Base-by-base conservation (phyloP, 2,888 invertebrate species). In the Entomobrya proxima region DNA sequence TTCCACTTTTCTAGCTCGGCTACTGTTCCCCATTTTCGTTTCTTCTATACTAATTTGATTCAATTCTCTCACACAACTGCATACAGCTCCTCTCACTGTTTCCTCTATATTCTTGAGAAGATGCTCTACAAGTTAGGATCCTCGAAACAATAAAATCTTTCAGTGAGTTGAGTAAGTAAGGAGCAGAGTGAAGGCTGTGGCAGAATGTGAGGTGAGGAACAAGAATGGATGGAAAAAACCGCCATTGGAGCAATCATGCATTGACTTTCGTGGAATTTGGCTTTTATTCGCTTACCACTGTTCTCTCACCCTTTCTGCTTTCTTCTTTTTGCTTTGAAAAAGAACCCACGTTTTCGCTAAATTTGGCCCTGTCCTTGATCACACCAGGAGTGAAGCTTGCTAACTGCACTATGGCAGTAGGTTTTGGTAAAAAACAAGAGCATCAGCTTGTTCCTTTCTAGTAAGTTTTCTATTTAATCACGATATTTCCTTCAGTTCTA, bases 321-420 rank as follows among this genome's bases (percentile, higher is more conserved):
- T 37, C 37, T 37, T n/a, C 37, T 21, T 18, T 18, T 11, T 1
- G 55, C n/a, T n/a, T n/a, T n/a, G n/a, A n/a, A 35, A 55, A 64
- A 18, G 32, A 64, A 30, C 27, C 21, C 64, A 64, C 15, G 64
- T 64, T 37, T 64, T 55, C 7, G 24, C 15, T 55, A 27, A 27
- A 1, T 24, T 32, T 61, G 35, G 35, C 35, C 61, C 32, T 61
- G 61, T 61, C 64, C 64, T 64, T 64, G 64, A 35, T 64, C 37
- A 27, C 37, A 35, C 35, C 18, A 64, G 64, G 37, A 35, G 37
- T 64, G 6, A n/a, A n/a, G 2, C 37, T 27, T 55, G 24, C 55
- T 24, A 27, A 24, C 55, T 27, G 11, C 55, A 52, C 2, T 2
- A 47, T 47, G 3, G 15, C 47, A n/a, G 47, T 47, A 15, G 11